Evolutionary conservation across 2,888 invertebrate species (phyloP), one percentile per base, ranked within the genome.

Genomic region (Hypolimnas misippus): DNA sequence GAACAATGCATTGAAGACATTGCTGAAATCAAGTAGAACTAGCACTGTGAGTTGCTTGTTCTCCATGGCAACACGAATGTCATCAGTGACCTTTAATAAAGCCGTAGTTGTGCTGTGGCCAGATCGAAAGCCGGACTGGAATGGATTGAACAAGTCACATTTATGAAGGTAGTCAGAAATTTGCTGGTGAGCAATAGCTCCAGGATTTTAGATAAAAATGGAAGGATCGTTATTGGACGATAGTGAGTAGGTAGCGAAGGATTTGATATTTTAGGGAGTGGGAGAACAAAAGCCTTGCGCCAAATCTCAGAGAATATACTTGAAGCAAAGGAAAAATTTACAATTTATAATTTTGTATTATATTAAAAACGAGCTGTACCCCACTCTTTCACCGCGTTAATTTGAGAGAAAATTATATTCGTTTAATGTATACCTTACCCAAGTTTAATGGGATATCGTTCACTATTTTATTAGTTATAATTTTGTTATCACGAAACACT

Each of bases 1-100:
- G n/a, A n/a, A n/a, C n/a, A n/a, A n/a, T n/a, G 38, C 12, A 38
- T 38, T 38, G 38, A 61, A 61, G 3, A 50, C 61, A 25, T 53
- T 61, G 14, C 61, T 55, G 8, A 55, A 61, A 16, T 63, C 55
- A 14, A 63, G 25, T 5, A 63, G 21, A 8, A 57, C 53, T 10
- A 54, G 49, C 4, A 44, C 21, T 14, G 44, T 44, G 14, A 44
- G 19, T 16, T 44, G 31, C 19, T 42, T 42, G 50, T 55, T 55
- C 8, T 55, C 61, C 16, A 61, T 61, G 1, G 55, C 61, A 8
- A 25, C 49, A 12, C 61, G 50, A 8, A 55, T 61, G 12, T 55
- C 49, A 29, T 54, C 35, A 50, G 61, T 49, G 10, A 54, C 49
- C 12, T 49, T 42, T 25, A 40, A 17, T 38, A 55, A 40, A 29